Evolutionary conservation across 2,888 invertebrate genomes (phyloP), one percentile per base, ranked within the genome.

Genomic region (Agrochola litura): DNA sequence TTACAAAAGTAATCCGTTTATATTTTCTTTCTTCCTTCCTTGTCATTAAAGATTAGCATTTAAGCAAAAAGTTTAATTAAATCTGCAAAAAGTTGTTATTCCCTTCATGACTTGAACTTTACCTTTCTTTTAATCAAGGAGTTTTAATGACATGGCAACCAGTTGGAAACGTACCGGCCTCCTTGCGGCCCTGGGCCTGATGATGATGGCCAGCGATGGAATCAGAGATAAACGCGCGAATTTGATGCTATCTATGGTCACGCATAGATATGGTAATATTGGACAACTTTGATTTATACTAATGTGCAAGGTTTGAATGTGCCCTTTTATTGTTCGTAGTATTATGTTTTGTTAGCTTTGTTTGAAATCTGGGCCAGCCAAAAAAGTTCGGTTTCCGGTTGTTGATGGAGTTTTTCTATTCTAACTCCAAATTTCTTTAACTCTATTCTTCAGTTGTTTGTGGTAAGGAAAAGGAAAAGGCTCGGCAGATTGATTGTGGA

Each of bases 211-310:
- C 71, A 41, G 30, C 63, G 84, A 81, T 81, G 69, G 64, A 60
- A 43, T 30, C 56, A 8, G 9, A 73, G 77, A 84, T 84, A 84
- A 80, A 30, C 25, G 41, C 71, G 67, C 43, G 71, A 75, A 77
- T 73, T 65, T 64, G 85, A 83, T 85, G 63, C 5, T 76, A 85
- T 85, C 85, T 76, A 30, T 67, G 67, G 79, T 80, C 85, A 85
- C 83, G 83, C 73, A 75, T 72, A 82, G 65, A 43, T 56, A 76
- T 68, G 65, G 58, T 63, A 73, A 64, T 84, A 82, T 73, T 68
- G 37, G 60, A 73, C 63, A 58, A 43, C 22, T 73, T 79, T 82
- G 79, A 74, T 82, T 77, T 78, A 74, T 52, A 52, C 25, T 77
- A 64, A 37, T 54, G n/a, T 72, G 65, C 68, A 84, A 75, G 81